Conservation (phyloP, 2,888 invertebrate species). For the Ectemnius lituratus region DNA sequence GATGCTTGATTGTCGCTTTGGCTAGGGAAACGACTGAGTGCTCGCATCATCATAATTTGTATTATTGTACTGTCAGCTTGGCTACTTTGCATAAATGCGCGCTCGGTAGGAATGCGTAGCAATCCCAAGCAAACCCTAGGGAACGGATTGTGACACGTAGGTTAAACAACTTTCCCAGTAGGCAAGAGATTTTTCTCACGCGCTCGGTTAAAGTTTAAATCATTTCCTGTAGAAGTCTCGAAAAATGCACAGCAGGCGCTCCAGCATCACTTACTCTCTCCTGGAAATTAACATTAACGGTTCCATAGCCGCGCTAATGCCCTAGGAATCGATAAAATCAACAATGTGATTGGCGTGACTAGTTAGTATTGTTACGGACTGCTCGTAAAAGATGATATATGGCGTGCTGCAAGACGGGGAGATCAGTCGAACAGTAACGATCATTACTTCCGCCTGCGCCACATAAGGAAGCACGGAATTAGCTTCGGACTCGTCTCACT, state of each 20-base stretch:
- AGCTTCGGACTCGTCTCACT: slow-evolving; percentile 32
- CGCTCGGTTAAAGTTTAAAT: no score
- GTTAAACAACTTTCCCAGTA: no score
- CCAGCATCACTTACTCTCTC: no score
- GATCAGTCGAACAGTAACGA: slow-evolving; percentile 39
- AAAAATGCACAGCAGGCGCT: no score
- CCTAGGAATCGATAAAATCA: not conserved
- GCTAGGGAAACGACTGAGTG: not conserved
- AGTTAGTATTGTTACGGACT: slow-evolving; percentile 35
- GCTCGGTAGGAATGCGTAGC: not conserved
- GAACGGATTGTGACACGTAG: no score
- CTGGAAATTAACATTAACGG: no score
- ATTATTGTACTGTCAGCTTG: not conserved
- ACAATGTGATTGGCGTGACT: slow-evolving; percentile 11
- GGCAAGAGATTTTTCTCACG: no score
- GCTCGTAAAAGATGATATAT: slow-evolving; percentile 39
- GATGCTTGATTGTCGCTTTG: not conserved
- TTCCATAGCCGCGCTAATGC: no score
- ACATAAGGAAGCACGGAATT: slow-evolving; percentile 51
- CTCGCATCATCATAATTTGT: not conserved
- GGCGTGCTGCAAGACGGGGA: slow-evolving; percentile 25
- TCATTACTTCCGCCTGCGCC: slow-evolving; percentile 50
- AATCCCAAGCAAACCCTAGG: no score
- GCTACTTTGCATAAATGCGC: not conserved
- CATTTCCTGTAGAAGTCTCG: no score